Evolutionary conservation across 2,888 invertebrate genomes (phyloP).

Genomic region (Tortricodes alternella): DNA sequence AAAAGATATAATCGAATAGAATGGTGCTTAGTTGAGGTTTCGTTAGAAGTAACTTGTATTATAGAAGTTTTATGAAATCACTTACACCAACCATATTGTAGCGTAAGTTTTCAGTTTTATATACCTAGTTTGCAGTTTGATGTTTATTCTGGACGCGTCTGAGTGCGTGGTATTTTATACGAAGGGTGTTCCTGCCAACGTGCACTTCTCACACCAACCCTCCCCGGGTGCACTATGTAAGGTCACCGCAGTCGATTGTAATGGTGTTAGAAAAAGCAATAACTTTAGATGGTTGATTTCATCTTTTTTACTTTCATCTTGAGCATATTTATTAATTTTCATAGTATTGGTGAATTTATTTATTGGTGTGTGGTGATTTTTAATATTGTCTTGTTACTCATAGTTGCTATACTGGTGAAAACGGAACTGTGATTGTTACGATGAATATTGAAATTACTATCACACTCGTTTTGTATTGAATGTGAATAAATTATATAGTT

Average conservation of each 20-base stretch:
- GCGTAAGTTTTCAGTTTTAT: slow-evolving; percentile 50
- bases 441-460: slow-evolving; percentile 72
- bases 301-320: slow-evolving; percentile 48
- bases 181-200: too few species aligned
- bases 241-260: neutral
- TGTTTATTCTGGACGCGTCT: neutral
- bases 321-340: slow-evolving; percentile 66
- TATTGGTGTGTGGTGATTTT: slow-evolving; percentile 78
- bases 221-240: too few species aligned
- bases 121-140: slow-evolving; percentile 10
- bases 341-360: slow-evolving; percentile 72
- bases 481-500: slow-evolving; percentile 83
- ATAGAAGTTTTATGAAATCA: slow-evolving; percentile 56
- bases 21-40: slow-evolving; percentile 80
- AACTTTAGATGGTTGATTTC: slow-evolving; percentile 40
- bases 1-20: slow-evolving; percentile 78
- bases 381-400: slow-evolving; percentile 66
- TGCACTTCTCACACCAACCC: too few species aligned
- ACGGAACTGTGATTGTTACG: slow-evolving; percentile 59
- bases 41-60: slow-evolving; percentile 68
- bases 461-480: slow-evolving; percentile 82
- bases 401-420: slow-evolving; percentile 46
- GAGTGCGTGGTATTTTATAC: neutral
- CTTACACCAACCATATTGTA: slow-evolving; percentile 59
- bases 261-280: slow-evolving; percentile 50